Percentiles rank a stretch among this genome's conserved stretches.
Evolutionary conservation across 2,797 vertebrate species (phyloP).

Genomic region (Synaphobranchus kaupii): DNA sequence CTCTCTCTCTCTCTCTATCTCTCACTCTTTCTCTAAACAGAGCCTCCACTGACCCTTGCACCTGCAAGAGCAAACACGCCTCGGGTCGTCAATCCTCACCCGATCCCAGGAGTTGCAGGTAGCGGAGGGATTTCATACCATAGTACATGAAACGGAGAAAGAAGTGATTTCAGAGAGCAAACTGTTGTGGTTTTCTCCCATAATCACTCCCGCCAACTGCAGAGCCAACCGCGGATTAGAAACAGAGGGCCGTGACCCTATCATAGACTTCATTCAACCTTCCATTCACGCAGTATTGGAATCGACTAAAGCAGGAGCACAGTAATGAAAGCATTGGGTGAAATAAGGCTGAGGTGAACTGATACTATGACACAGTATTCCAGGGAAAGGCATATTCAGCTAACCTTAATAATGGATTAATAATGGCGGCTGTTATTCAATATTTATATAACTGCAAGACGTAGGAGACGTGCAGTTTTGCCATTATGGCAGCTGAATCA

Average conservation of each 20-base stretch:
- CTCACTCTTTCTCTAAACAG: constrained; percentile 25
- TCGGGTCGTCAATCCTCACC: constrained; percentile 64
- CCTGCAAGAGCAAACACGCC: constrained; percentile 63
- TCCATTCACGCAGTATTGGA: constrained; percentile 33
- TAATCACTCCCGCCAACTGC: constrained; percentile 27
- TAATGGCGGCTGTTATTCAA: neutral
- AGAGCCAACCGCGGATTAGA: constrained; percentile 50
- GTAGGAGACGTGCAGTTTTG: neutral
- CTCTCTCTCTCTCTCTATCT: neutral
- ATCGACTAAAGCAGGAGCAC: constrained; percentile 1
- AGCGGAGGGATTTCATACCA: constrained; percentile 45
- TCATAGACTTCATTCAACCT: constrained; percentile 48
- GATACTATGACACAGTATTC: neutral
- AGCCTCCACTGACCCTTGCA: constrained; percentile 57
- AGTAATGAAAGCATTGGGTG: neutral
- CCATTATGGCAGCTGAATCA: neutral
- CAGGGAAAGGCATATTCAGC: neutral
- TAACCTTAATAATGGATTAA: neutral
- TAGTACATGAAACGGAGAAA: neutral
- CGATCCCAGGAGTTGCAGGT: constrained; percentile 57
- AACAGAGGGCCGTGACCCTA: constrained; percentile 48
- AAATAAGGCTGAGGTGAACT: neutral
- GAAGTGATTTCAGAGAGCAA: constrained; percentile 59
- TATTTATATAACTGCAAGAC: neutral
- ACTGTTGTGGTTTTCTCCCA: constrained; percentile 31